Evolutionary conservation across 2,113 vertebrate species (phyloP), one percentile per base, ranked within the genome.

Genomic region (Solea solea): DNA sequence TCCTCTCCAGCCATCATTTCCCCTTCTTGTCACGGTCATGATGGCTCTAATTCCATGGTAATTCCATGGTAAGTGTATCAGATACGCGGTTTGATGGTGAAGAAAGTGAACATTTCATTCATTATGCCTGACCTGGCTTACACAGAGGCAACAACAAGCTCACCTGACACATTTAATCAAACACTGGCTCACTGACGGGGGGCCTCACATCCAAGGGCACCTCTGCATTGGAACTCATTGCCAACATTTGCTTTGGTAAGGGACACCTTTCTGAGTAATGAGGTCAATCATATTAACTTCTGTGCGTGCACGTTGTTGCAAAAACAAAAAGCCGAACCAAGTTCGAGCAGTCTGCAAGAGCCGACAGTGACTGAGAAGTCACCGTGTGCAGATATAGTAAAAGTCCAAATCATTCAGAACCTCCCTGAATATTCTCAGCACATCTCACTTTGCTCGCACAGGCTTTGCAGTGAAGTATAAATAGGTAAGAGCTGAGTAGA

Each of bases 381-480:
- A 14, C 67, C 78, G 64, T 78, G 76, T 75, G 79, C 71, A 76
- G 82, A 90, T 72, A 83, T 56, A 78, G 78, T 76, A 70, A 46
- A 57, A 65, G 69, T 81, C 49, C 10, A 55, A 82, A 58, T 66
- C 46, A 1, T 91, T 83, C 69, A 89, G 16, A 71, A 70, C 15
- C 16, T 52, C 72, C 78, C 74, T 91, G 89, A 86, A 86, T 88
- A 92, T 90, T 90, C 87, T 76, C 56, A 41, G 59, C 51, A 51
- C 53, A 54, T 86, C 67, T 69, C 60, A 41, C 69, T 79, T 60
- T 57, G 68, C 83, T 82, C 52, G 15, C 81, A 63, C 64, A 60
- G 78, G 61, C 70, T 77, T 79, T 81, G 83, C 85, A 73, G 84
- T 80, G 79, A 84, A 90, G 87, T 90, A 70, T 88, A 89, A 92